Evolutionary conservation across 2,888 invertebrate species (phyloP).

Genomic region (Drosophila cognata): DNA sequence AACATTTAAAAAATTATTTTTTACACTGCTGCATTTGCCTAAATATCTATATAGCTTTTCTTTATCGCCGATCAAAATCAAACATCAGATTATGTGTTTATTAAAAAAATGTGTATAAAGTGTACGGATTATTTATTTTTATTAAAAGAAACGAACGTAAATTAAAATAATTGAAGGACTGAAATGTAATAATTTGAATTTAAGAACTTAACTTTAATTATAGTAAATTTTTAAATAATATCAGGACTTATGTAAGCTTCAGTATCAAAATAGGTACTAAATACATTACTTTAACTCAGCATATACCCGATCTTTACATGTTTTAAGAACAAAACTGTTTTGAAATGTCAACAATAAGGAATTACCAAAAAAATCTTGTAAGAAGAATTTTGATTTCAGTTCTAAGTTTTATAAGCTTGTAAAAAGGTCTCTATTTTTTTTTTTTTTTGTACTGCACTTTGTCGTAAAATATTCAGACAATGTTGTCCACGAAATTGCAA

Average conservation of each 20-base stretch:
- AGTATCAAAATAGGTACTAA: too few relatives aligned
- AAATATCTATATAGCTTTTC: neutral
- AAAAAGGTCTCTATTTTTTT: neutral
- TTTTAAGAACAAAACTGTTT: too few relatives aligned
- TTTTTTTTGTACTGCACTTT: neutral
- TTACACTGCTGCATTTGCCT: neutral
- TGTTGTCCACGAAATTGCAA: constrained; percentile 1
- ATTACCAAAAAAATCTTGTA: neutral
- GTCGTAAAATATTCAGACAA: neutral
- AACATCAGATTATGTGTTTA: neutral
- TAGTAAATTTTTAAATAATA: neutral
- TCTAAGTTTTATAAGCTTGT: neutral
- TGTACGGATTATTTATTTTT: neutral
- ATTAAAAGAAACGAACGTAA: neutral
- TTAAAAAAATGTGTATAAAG: neutral
- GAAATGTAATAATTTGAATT: neutral
- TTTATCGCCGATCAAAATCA: neutral
- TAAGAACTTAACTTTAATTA: neutral
- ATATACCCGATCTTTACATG: too few relatives aligned
- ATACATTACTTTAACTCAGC: too few relatives aligned
- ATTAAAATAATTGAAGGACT: neutral
- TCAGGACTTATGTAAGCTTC: neutral
- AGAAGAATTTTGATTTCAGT: neutral
- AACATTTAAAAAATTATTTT: neutral
- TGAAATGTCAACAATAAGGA: neutral